These are phyloP conservation scores for Hylaea fasciaria DNA, from an alignment of 2,888 invertebrate genomes.

Conservation along the genomic window DNA sequence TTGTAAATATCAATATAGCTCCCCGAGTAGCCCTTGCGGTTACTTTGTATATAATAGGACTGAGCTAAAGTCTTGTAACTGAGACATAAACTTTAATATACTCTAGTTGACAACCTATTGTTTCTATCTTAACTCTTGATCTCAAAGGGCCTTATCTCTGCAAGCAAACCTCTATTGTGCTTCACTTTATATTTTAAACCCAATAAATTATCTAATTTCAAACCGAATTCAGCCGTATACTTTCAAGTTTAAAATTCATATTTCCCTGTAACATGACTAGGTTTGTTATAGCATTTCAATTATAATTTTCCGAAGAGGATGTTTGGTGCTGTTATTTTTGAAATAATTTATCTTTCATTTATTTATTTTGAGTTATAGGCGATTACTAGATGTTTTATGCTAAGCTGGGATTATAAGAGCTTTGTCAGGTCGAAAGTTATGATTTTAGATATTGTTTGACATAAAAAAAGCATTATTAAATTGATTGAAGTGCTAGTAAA, in stretches of 20 bases:
- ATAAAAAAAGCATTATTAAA: slow-evolving; percentile 24
- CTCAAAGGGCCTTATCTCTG: slow-evolving; percentile 50
- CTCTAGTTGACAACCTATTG: slow-evolving; percentile 27
- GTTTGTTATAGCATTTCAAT: slow-evolving; percentile 19
- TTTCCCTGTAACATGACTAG: background rate
- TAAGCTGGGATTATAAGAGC: slow-evolving; percentile 22
- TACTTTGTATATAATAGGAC: background rate
- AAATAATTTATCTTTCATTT: slow-evolving; percentile 12
- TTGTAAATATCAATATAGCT: background rate
- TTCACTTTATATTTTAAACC: slow-evolving; percentile 52
- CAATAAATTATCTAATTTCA: slow-evolving; percentile 34
- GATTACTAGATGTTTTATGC: slow-evolving; percentile 24
- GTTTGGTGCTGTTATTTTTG: slow-evolving; percentile 18
- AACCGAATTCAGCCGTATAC: slow-evolving; percentile 6
- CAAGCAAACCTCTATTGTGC: slow-evolving; percentile 52
- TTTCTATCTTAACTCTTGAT: slow-evolving; percentile 39
- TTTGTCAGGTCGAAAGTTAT: slow-evolving; percentile 9
- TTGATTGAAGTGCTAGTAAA: slow-evolving; percentile 20
- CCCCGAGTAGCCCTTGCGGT: background rate
- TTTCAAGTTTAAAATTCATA: background rate
- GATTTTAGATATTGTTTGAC: slow-evolving; percentile 21
- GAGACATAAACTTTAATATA: slow-evolving; percentile 8
- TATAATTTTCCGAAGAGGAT: slow-evolving; percentile 26
- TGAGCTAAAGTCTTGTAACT: slow-evolving; percentile 12
- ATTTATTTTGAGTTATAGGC: slow-evolving; percentile 20